These are phyloP conservation scores for Schizopygopsis pylzovi DNA, from an alignment of 2,797 vertebrate species.

Conservation along the genomic window DNA sequence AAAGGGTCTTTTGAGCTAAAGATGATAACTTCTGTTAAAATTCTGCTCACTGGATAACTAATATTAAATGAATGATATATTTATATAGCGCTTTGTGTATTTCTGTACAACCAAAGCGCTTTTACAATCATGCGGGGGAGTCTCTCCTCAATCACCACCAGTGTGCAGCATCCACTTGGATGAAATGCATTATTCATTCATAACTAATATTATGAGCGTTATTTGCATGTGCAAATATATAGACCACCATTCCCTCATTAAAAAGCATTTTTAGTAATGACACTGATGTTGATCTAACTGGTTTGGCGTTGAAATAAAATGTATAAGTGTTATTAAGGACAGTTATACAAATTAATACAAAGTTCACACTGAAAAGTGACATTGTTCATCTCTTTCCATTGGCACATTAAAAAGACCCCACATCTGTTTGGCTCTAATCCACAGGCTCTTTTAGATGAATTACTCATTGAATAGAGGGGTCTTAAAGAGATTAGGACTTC, in stretches of 20 bases:
- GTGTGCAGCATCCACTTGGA: too few relatives aligned
- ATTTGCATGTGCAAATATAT: conserved; percentile 40
- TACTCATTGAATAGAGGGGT: background rate
- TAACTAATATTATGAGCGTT: background rate
- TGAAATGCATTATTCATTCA: too few relatives aligned
- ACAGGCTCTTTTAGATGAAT: background rate
- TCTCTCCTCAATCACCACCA: too few relatives aligned
- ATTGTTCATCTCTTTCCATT: background rate
- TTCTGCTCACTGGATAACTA: conserved; percentile 7
- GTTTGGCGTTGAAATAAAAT: background rate
- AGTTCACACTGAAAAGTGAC: conserved; percentile 4
- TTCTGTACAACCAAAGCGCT: too few relatives aligned
- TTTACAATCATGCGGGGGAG: too few relatives aligned
- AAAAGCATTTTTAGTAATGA: background rate
- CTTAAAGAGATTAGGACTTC: background rate
- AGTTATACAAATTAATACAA: background rate
- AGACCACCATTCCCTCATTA: conserved; percentile 18
- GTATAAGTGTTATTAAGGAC: background rate
- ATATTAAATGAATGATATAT: background rate
- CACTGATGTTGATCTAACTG: background rate
- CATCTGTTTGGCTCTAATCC: background rate
- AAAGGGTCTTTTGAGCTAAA: conserved; percentile 37
- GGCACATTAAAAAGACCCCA: background rate
- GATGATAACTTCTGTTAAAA: conserved; percentile 48
- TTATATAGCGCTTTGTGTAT: too few relatives aligned